These are phyloP conservation scores for Macrocentrus cingulum DNA, from an alignment of 1,140 invertebrate genomes.

Conservation along the genomic window DNA sequence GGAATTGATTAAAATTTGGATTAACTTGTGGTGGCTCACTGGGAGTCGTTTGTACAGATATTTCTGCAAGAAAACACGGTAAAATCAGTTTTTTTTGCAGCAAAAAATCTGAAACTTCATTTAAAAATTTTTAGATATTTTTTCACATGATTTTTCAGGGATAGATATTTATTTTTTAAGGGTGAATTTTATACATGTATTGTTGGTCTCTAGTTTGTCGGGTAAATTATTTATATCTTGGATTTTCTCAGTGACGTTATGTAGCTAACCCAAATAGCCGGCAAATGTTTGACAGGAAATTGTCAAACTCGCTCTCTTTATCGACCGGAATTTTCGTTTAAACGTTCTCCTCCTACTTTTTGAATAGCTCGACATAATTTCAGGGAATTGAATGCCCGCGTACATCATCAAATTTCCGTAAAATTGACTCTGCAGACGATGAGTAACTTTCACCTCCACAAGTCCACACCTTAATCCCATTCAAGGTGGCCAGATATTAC, in stretches of 20 bases:
- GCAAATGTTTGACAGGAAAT: conserved; percentile 39
- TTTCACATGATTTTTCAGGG: no score
- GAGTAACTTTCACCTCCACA: background rate
- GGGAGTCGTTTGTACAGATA: no score
- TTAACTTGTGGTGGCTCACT: no score
- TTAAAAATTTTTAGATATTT: no score
- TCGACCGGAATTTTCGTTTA: no score
- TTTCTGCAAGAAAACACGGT: no score
- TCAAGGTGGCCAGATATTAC: conserved; percentile 11
- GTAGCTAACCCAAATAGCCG: conserved; percentile 28
- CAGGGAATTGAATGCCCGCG: background rate
- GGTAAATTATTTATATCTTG: background rate
- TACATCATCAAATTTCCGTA: background rate
- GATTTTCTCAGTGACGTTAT: background rate
- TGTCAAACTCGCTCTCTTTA: background rate
- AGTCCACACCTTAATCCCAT: conserved; percentile 15
- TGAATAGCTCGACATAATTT: conserved; percentile 7
- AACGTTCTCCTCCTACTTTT: no score
- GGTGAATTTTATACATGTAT: background rate
- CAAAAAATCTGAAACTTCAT: no score
- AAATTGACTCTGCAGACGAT: conserved; percentile 7
- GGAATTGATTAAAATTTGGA: no score
- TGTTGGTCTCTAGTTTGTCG: background rate
- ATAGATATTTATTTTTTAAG: no score
- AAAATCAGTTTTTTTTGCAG: no score